Base-by-base conservation (phyloP, 1,140 invertebrate genomes). In the Pteromalus puparum region DNA sequence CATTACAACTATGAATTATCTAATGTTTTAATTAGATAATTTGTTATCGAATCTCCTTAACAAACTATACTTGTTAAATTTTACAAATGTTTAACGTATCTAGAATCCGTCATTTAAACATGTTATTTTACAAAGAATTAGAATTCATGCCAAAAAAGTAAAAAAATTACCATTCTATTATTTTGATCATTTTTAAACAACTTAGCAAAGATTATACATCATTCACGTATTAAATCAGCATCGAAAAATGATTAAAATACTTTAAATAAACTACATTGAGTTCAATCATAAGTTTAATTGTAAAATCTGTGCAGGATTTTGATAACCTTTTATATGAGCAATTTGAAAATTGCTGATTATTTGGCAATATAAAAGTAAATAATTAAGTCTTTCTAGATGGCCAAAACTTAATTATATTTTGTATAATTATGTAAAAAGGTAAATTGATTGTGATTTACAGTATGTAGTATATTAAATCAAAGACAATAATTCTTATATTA, bases 11-110 rank as follows among this genome's bases (percentile, higher is more conserved):
- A n/a, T 61, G n/a, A 74, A 65, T 78, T 89, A 87, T 89, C 88
- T 91, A 91, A 91, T 91, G 90, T 91, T 90, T 90, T 90, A 90
- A 90, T 91, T 91, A 90, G 90, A 88, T 88, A 87, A 82, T 80
- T 18, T 61, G 21, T 61, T 61, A 21, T n/a, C 3, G 18, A 21
- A 61, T 67, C 42, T 76, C 0, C 75, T 67, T 21, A 74, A 65
- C 38, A 81, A 81, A 74, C 15, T 4, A 38, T 72, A 74, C n/a
- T 42, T 61, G 53, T 38, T 85, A 65, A 81, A 85, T 65, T 86
- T 85, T 84, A 80, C 68, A 77, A 78, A 85, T 83, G 42, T 53
- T 30, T 83, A 81, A 86, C 70, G 65, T 30, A 30, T 61, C 5
- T 7, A 13, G 6, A 70, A 70, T 13, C 0, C 61, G 21, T 65